Conservation (phyloP, 2,113 vertebrate species). For the Tonatia bakeri region DNA sequence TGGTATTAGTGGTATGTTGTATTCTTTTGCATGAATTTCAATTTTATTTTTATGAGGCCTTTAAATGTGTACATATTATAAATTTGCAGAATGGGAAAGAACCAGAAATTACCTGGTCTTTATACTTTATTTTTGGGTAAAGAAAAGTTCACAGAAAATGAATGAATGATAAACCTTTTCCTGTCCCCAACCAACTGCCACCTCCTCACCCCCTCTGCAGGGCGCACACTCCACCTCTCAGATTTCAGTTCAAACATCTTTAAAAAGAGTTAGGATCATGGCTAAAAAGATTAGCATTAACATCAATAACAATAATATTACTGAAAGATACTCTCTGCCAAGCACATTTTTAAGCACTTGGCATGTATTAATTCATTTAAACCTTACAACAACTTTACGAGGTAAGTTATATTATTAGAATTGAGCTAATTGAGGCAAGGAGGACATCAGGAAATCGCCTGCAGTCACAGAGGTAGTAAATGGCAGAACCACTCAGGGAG, state of each 20-base stretch:
- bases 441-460: neutral
- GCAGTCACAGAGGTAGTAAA: neutral
- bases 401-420: neutral
- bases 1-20: neutral
- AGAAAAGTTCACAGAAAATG: neutral
- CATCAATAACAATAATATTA: neutral
- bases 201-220: neutral
- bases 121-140: neutral
- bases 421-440: neutral
- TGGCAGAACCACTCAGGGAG: neutral
- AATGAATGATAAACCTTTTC: neutral
- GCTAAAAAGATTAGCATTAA: neutral
- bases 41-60: constrained; percentile 46
- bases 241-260: neutral
- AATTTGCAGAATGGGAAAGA: neutral
- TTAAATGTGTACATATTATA: neutral
- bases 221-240: too few relatives aligned
- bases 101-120: neutral
- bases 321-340: neutral
- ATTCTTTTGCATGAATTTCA: neutral
- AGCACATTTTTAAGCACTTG: neutral
- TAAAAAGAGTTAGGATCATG: neutral
- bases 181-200: neutral
- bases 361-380: neutral
- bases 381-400: neutral